Base-by-base conservation (phyloP, 2,113 vertebrate genomes). In the Seriola quinqueradiata region DNA sequence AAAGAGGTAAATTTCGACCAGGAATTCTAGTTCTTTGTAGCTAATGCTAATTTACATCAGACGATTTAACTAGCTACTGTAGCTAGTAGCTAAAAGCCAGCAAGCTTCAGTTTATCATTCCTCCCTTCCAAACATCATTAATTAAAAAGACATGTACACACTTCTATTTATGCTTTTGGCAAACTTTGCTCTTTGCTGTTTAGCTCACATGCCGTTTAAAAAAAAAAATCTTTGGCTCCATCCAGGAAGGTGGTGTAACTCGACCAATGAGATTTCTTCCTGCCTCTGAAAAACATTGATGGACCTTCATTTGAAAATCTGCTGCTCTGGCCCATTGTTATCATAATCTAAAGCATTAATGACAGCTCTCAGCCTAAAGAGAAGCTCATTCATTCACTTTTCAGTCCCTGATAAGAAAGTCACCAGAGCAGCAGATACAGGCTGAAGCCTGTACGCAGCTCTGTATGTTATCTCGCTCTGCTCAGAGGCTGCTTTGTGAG, bases 401-500 rank as follows among this genome's bases (percentile, higher is more conserved):
- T 28, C 28, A 28, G 28, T 28, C 28, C 14, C 75, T 82, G 90
- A 92, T 92, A 89, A 92, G 81, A 36, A 40, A 17, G 44, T 0
- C 72, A 70, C 7, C 77, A 13, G 61, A 38, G 34, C 55, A 4
- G 82, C 86, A 40, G 73, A 75, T 68, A 44, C 82, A 84, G 74
- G 84, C 68, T 60, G 71, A 3, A 63, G 85, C 85, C 73, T 88
- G 86, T 17, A 21, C 5, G 2, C 55, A 38, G 75, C 67, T 0
- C 79, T 0, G 32, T 7, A 36, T 34, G 60, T 92, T 95, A 94
- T 95, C 93, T 90, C 5, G 81, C 83, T 60, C 55, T 11, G 77
- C 76, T 84, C 85, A 78, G 64, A 70, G 84, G n/a, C 80, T 78
- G 83, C 88, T 93, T 93, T 91, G 87, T 90, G 87, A 89, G 79